These are phyloP conservation scores for Clarias gariepinus DNA, from an alignment of 2,113 vertebrate genomes.

Conservation along the genomic window DNA sequence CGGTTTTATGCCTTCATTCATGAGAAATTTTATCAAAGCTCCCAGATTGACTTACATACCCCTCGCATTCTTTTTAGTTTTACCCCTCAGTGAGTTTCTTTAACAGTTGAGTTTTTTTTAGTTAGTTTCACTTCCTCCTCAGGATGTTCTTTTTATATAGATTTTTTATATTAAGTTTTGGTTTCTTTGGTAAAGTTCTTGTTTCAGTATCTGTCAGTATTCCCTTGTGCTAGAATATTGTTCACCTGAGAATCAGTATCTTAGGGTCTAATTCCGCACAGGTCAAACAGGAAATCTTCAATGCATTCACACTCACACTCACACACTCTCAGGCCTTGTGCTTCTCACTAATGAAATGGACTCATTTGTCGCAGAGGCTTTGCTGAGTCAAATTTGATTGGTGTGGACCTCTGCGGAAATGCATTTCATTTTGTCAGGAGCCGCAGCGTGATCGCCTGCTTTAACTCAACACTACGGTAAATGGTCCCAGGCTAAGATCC, in stretches of 20 bases:
- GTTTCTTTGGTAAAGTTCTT: neutral
- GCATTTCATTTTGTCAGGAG: constrained; percentile 13
- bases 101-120: neutral
- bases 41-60: too few species aligned
- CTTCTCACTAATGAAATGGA: constrained; percentile 34
- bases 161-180: neutral
- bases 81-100: neutral
- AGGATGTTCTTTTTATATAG: neutral
- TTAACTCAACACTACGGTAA: neutral
- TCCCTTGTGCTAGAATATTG: neutral
- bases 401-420: constrained; percentile 33
- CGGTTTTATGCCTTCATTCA: too few species aligned
- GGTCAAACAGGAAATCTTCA: neutral
- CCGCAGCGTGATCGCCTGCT: neutral
- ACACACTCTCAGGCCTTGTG: neutral
- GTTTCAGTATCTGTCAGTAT: neutral
- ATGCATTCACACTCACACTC: neutral
- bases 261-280: neutral
- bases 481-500: neutral
- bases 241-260: neutral
- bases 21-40: too few species aligned
- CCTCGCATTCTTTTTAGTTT: too few species aligned
- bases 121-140: neutral
- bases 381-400: constrained; percentile 29
- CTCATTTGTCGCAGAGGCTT: neutral